Percentiles rank a stretch among this genome's conserved stretches.
Conservation (phyloP, 2,113 vertebrate species). For the Scatophagus argus region DNA sequence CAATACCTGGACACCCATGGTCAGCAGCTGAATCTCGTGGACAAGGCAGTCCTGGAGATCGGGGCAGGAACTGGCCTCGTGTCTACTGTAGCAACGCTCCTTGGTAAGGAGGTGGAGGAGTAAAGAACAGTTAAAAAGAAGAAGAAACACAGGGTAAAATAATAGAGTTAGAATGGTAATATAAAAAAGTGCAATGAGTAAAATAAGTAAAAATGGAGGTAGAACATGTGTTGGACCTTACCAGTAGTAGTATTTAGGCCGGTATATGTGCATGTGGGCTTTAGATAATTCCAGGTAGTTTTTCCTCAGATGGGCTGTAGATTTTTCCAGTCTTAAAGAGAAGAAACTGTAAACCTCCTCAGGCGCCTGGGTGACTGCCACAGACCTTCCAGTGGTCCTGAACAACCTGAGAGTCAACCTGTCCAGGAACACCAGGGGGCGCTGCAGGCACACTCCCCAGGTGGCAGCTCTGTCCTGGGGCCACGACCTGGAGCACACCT, state of each 20-base stretch:
- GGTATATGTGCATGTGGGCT: too few species aligned
- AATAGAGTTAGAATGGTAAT: too few species aligned
- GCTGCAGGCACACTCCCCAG: slow-evolving; percentile 83
- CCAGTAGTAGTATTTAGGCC: too few species aligned
- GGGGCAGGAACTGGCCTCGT: slow-evolving; percentile 91
- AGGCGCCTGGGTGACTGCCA: slow-evolving; percentile 92
- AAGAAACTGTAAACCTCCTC: slow-evolving; percentile 24
- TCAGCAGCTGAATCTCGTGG: slow-evolving; percentile 84
- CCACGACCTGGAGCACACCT: slow-evolving; percentile 79
- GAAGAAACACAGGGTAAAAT: neutral
- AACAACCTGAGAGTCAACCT: slow-evolving; percentile 89
- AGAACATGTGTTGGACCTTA: neutral
- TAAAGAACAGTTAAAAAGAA: neutral
- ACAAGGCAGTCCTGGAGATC: slow-evolving; percentile 90
- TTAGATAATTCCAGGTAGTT: too few species aligned
- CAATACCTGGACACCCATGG: slow-evolving; percentile 89
- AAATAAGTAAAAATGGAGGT: neutral
- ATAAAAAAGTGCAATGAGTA: too few species aligned
- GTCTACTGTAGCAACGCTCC: slow-evolving; percentile 68
- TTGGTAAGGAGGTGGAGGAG: slow-evolving; percentile 63
- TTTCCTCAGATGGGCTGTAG: neutral
- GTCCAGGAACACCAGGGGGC: slow-evolving; percentile 85
- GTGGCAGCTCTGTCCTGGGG: slow-evolving; percentile 89
- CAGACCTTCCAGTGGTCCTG: slow-evolving; percentile 88
- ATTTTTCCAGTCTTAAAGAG: neutral